phyloP scores from a whole-genome alignment of 2,888 invertebrate genomes.

The Aleiodes leptofemur region DNA sequence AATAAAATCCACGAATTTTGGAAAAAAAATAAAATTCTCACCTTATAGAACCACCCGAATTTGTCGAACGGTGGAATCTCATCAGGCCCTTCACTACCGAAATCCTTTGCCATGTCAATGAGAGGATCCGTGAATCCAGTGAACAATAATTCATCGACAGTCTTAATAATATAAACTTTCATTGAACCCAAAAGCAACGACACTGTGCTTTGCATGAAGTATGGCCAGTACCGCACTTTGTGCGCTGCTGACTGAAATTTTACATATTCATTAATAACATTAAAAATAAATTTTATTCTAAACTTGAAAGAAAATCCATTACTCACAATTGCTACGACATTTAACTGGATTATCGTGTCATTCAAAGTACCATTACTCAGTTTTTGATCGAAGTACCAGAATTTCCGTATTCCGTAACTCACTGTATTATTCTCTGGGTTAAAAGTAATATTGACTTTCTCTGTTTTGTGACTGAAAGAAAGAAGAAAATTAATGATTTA shows the following conservation, averaged over 20 bases:
- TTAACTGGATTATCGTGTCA: conserved; percentile 84
- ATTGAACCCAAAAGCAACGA: conserved; percentile 79
- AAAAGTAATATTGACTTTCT: conserved; percentile 85
- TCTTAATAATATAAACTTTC: conserved; percentile 79
- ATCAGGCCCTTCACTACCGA: conserved; percentile 74
- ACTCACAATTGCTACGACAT: conserved; percentile 87
- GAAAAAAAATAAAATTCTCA: conserved; percentile 60
- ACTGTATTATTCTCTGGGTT: conserved; percentile 84
- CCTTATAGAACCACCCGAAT: conserved; percentile 91
- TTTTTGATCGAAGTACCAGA: conserved; percentile 83
- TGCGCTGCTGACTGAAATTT: conserved; percentile 77
- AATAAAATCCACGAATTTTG: neutral
- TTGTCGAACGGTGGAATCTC: conserved; percentile 81
- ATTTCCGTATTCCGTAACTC: conserved; percentile 81
- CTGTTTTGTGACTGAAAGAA: conserved; percentile 79
- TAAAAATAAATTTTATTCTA: neutral
- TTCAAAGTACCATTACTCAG: conserved; percentile 82
- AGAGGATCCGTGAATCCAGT: conserved; percentile 88
- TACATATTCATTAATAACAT: conserved; percentile 38
- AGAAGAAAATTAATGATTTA: neutral
- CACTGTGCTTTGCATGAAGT: conserved; percentile 78
- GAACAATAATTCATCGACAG: conserved; percentile 84
- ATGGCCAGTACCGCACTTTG: conserved; percentile 79
- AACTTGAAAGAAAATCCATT: neutral
- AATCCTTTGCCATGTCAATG: conserved; percentile 81